Evolutionary conservation across 2,888 invertebrate genomes (phyloP).

Genomic region (Noctua janthe): DNA sequence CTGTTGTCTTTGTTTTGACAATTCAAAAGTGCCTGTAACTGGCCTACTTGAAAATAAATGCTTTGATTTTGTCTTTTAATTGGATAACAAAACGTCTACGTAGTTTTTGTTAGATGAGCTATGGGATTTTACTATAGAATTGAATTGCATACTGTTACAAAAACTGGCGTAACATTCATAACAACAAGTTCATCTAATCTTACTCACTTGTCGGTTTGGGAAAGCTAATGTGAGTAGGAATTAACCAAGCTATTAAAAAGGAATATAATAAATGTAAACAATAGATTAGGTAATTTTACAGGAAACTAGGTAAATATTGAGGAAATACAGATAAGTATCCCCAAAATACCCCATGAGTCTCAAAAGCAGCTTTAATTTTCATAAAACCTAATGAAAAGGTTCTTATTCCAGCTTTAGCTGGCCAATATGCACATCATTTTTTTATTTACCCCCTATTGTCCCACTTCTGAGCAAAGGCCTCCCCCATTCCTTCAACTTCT

Average conservation of each 20-base stretch:
- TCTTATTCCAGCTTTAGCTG: background rate
- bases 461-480: too few relatives aligned
- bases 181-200: background rate
- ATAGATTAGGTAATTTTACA: background rate
- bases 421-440: background rate
- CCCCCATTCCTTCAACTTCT: too few relatives aligned
- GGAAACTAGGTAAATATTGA: background rate
- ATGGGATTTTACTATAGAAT: constrained; percentile 5
- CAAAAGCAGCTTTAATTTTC: background rate
- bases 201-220: background rate
- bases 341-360: too few relatives aligned
- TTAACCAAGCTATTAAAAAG: constrained; percentile 2
- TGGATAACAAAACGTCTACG: background rate
- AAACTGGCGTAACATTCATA: constrained; percentile 26
- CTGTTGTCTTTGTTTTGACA: too few relatives aligned
- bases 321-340: too few relatives aligned
- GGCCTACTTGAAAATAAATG: too few relatives aligned
- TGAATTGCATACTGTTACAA: constrained; percentile 13
- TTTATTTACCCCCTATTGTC: too few relatives aligned
- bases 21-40: too few relatives aligned
- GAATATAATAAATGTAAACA: constrained; percentile 2
- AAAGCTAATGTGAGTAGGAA: constrained; percentile 1
- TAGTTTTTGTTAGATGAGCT: constrained; percentile 19
- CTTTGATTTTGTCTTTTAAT: background rate
- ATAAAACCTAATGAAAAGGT: background rate